Base-by-base conservation (phyloP, 2,888 invertebrate genomes). In the Hermaeophaga mercurialis region DNA sequence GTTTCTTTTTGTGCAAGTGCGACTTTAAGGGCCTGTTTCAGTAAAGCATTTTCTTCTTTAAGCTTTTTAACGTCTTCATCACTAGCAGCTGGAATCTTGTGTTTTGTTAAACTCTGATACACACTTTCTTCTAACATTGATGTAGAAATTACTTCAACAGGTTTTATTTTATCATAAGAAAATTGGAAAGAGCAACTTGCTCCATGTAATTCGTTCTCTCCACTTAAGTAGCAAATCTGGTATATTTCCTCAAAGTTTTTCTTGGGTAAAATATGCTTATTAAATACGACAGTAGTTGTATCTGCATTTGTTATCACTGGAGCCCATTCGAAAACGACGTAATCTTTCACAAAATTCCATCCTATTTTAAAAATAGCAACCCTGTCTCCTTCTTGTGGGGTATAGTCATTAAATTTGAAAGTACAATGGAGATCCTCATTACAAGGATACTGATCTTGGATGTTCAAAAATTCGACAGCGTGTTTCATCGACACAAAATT, bases 301-400 rank as follows among this genome's bases (percentile, higher is more conserved):
- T 48, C 22, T 31, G 39, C 43, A 28, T n/a, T 34, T 14, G 50
- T 43, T 18, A 34, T 22, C 12, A 68, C 31, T 2, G 72, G 67
- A 17, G 66, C 73, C 75, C 75, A 75, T 58, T 76, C 76, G 50
- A 75, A 75, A 11, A 75, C 60, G 18, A 74, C 54, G 57, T 74
- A 76, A 57, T 76, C 75, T 50, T 73, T 74, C n/a, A 75, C 68
- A 46, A 68, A 70, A 33, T 60, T 69, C 75, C 76, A 77, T 3
- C 76, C 77, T n/a, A 75, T 57, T 59, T 73, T 74, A 63, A 73
- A 76, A 36, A 77, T 73, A 18, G 73, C 75, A 28, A 77, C 66
- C 44, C 75, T 66, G 59, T 76, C 77, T 2, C 74, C 75, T 55
- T 74, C 73, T 54, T 74, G 68, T 12, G 73, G 68, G 19, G 62